These are phyloP conservation scores for Triplophysa siluroides DNA, from an alignment of 2,113 vertebrate species.

Conservation along the genomic window DNA sequence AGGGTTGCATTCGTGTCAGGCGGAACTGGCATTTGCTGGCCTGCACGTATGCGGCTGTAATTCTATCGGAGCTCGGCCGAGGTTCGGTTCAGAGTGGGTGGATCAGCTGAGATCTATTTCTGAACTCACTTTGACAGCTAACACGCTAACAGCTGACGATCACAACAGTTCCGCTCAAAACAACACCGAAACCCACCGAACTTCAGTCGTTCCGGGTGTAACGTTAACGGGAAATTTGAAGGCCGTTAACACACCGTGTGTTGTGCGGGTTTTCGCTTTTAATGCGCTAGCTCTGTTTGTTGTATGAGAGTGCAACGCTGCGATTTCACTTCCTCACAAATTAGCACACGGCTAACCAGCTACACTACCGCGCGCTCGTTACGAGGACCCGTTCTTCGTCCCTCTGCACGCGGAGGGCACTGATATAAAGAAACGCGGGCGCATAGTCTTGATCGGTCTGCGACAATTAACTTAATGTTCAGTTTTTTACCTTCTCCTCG, in stretches of 20 bases:
- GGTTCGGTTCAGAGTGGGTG: constrained; percentile 35
- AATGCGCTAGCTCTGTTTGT: rapidly evolving
- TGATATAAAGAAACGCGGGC: neutral
- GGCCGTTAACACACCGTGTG: neutral
- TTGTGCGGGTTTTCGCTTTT: neutral
- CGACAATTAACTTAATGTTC: constrained; percentile 32
- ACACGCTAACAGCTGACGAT: constrained; percentile 28
- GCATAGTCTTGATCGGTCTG: neutral
- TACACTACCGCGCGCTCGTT: constrained; percentile 1
- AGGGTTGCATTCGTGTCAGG: constrained; percentile 5
- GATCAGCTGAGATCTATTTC: constrained; percentile 36
- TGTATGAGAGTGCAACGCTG: neutral
- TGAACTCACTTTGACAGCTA: constrained; percentile 38
- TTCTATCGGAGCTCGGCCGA: constrained; percentile 10
- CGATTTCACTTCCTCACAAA: constrained; percentile 51
- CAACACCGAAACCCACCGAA: neutral
- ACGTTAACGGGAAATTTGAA: neutral
- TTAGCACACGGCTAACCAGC: constrained; percentile 46
- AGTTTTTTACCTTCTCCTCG: constrained; percentile 85
- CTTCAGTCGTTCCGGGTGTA: neutral
- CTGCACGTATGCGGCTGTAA: constrained; percentile 1
- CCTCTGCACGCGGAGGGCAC: neutral
- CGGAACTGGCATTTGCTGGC: constrained; percentile 12
- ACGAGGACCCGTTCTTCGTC: neutral
- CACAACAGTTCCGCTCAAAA: constrained; percentile 2